Conservation (phyloP, 2,113 vertebrate genomes). For the Caracal caracal region DNA sequence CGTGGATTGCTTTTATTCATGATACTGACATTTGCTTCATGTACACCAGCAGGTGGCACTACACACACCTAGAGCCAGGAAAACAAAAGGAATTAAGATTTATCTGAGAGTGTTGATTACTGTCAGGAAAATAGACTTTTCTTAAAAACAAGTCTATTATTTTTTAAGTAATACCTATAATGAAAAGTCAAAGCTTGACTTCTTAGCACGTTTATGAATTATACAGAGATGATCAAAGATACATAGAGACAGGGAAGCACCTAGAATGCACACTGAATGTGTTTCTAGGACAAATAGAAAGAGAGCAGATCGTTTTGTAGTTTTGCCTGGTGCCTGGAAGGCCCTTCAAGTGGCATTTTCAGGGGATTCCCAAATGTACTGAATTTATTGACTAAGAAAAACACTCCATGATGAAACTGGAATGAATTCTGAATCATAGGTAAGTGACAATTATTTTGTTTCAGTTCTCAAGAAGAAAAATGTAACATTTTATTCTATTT, state of each 20-base stretch:
- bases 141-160: neutral
- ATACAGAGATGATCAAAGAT: neutral
- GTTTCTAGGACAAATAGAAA: neutral
- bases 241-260: neutral
- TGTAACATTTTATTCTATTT: neutral
- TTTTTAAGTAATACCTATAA: neutral
- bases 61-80: neutral
- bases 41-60: slow-evolving; percentile 80
- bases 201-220: neutral
- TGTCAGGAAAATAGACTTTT: neutral
- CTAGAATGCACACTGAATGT: neutral
- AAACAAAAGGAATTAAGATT: neutral
- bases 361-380: neutral
- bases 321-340: neutral
- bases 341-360: neutral
- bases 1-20: neutral
- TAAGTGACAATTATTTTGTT: neutral
- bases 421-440: neutral
- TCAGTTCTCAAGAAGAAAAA: neutral
- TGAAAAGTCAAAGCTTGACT: slow-evolving; percentile 9
- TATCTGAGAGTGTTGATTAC: rapidly evolving
- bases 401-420: neutral
- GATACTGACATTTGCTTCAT: neutral
- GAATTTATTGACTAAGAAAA: neutral
- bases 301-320: neutral